Evolutionary conservation across 2,113 vertebrate species (phyloP).

Genomic region (Mirza zaza): DNA sequence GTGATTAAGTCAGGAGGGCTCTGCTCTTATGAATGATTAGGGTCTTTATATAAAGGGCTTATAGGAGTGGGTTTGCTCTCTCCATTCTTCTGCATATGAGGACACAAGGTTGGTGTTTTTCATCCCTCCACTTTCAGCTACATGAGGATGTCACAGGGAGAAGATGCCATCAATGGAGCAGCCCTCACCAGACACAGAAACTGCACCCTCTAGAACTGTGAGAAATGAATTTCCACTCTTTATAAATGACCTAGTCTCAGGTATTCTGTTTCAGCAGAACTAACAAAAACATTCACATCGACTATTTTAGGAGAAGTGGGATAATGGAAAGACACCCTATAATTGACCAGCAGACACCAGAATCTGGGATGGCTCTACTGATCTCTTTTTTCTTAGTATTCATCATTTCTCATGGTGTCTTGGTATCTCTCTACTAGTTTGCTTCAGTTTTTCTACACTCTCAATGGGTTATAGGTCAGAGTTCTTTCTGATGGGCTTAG

Average conservation of each 20-base stretch:
- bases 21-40: not conserved
- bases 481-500: not conserved
- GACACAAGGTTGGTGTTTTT: not conserved
- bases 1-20: not conserved
- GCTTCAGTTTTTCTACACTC: not conserved
- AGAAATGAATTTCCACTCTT: not conserved
- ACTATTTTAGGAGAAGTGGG: not conserved
- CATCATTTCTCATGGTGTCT: not conserved
- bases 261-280: not conserved
- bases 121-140: not conserved
- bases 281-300: not conserved
- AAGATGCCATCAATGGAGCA: not conserved
- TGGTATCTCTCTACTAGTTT: not conserved
- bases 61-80: rapidly evolving
- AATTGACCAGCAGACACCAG: not conserved
- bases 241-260: not conserved
- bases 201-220: not conserved
- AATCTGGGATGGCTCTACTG: not conserved
- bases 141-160: not conserved
- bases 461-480: not conserved
- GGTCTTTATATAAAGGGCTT: not conserved
- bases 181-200: not conserved
- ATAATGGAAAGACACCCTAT: not conserved
- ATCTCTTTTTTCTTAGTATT: not conserved
- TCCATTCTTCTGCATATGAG: not conserved